Evolutionary conservation across 1,140 invertebrate species (phyloP).

Genomic region (Zeugodacus cucurbitae): DNA sequence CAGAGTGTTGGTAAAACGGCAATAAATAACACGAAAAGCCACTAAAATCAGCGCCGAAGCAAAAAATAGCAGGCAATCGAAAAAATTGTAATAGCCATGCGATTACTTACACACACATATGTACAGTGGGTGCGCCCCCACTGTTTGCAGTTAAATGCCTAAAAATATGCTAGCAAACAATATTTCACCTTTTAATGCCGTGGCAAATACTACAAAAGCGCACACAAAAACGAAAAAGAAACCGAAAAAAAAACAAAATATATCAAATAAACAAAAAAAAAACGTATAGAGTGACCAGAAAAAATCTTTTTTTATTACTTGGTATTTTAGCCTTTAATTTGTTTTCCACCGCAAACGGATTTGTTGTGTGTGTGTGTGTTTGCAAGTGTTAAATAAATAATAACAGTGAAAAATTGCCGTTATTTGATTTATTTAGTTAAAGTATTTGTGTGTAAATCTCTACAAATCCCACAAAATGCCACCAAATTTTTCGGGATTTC

Average conservation of each 20-base stretch:
- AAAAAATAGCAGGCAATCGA: neutral
- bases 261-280: neutral
- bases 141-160: neutral
- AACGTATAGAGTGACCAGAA: neutral
- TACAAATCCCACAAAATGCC: neutral
- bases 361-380: neutral
- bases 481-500: neutral
- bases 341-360: neutral
- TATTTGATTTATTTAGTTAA: conserved; percentile 11
- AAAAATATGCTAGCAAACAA: conserved; percentile 6
- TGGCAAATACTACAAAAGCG: neutral
- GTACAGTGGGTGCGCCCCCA: neutral
- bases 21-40: conserved; percentile 31
- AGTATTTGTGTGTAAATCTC: neutral
- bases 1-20: neutral
- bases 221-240: neutral
- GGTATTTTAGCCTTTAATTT: neutral
- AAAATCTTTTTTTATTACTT: neutral
- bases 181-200: conserved; percentile 11
- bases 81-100: neutral
- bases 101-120: neutral
- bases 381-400: neutral
- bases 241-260: neutral
- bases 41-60: neutral
- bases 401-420: neutral